phyloP scores from a whole-genome alignment of 2,888 invertebrate genomes.

The Dendrolimus pini region DNA sequence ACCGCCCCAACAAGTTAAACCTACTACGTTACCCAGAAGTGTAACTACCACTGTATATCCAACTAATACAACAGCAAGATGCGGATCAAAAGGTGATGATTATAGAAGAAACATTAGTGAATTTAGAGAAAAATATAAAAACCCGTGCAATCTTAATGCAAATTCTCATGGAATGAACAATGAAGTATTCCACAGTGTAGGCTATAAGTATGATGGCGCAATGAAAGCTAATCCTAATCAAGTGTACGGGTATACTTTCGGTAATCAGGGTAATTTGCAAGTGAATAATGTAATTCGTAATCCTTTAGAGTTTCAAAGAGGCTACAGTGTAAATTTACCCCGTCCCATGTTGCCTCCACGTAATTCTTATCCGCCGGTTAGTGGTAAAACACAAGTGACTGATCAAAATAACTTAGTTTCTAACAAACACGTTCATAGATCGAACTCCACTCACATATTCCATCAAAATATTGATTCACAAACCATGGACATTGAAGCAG shows the following conservation, averaged over 20 bases:
- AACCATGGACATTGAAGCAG: conserved; percentile 62
- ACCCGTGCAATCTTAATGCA: conserved; percentile 61
- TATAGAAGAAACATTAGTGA: conserved; percentile 78
- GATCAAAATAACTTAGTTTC: conserved; percentile 67
- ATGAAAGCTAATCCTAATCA: conserved; percentile 62
- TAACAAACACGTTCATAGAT: conserved; percentile 77
- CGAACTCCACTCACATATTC: conserved; percentile 78
- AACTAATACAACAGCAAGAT: conserved; percentile 59
- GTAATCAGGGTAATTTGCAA: conserved; percentile 73
- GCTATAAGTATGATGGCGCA: conserved; percentile 61
- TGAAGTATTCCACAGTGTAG: conserved; percentile 66
- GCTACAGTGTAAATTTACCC: conserved; percentile 74
- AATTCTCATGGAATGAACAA: conserved; percentile 51
- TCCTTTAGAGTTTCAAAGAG: conserved; percentile 75
- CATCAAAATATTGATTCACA: conserved; percentile 61
- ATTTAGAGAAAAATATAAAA: conserved; percentile 79
- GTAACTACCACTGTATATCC: conserved; percentile 66
- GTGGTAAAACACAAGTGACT: conserved; percentile 73
- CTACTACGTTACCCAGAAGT: conserved; percentile 68
- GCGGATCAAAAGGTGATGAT: conserved; percentile 66
- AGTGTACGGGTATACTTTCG: conserved; percentile 71
- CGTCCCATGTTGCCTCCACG: conserved; percentile 78
- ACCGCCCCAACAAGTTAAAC: conserved; percentile 58
- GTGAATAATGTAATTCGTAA: conserved; percentile 70
- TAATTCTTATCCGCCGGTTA: conserved; percentile 79